phyloP scores from a whole-genome alignment of 2,888 invertebrate genomes.

The Rhodophaea formosa region DNA sequence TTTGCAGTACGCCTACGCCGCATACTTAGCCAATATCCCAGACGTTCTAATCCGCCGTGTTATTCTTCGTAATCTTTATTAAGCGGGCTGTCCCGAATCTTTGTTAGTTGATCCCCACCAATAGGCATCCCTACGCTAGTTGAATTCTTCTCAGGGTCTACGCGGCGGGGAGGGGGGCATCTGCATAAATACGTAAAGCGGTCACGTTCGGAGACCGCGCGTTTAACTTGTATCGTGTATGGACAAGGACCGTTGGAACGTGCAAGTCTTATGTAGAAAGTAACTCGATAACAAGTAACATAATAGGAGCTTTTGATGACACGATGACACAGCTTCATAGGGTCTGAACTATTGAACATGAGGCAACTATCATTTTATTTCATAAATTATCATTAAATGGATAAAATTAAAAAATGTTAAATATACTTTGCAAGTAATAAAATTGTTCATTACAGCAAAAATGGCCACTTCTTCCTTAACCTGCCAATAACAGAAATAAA shows the following conservation, averaged over 20 bases:
- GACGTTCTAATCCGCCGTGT: conserved; percentile 21
- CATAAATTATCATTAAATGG: too few species aligned
- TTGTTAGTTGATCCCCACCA: conserved; percentile 46
- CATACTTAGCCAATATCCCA: conserved; percentile 10
- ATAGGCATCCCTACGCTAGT: conserved; percentile 57
- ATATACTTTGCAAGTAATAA: too few species aligned
- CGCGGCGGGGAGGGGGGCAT: conserved; percentile 42
- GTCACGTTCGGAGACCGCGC: conserved; percentile 65
- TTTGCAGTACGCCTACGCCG: not conserved
- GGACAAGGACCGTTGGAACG: conserved; percentile 39
- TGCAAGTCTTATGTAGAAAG: conserved; percentile 22
- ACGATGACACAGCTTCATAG: too few species aligned
- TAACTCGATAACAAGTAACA: conserved; percentile 2
- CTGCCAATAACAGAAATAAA: too few species aligned
- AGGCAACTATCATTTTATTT: too few species aligned
- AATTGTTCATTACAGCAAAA: too few species aligned
- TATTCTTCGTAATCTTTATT: conserved; percentile 47
- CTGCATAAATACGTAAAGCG: conserved; percentile 76
- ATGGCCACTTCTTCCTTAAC: too few species aligned
- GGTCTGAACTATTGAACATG: too few species aligned
- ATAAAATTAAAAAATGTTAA: too few species aligned
- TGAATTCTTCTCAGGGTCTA: conserved; percentile 55
- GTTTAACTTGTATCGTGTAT: conserved; percentile 64
- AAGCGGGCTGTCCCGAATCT: conserved; percentile 48
- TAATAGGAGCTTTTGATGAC: too few species aligned